Evolutionary conservation across 2,888 invertebrate species (phyloP).

Genomic region (Sialis lutaria): DNA sequence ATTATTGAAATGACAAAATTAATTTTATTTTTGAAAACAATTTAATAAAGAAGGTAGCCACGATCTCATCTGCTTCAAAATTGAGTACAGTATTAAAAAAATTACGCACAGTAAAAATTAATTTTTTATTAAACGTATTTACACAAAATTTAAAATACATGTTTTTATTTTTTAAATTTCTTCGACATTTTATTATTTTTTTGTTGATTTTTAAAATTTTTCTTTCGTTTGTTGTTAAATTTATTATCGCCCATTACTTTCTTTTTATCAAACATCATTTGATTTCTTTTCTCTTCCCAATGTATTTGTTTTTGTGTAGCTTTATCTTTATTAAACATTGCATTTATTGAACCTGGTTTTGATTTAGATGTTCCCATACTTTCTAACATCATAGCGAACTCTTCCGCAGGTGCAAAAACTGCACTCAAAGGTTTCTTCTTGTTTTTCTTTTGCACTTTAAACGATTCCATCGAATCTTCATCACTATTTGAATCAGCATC

Average conservation of each 20-base stretch:
- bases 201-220: no score
- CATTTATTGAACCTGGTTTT: constrained; percentile 45
- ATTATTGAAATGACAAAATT: no score
- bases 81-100: no score
- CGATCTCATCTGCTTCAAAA: no score
- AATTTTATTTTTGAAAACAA: no score
- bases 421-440: constrained; percentile 32
- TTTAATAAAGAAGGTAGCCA: no score
- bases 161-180: no score
- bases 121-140: no score
- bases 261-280: constrained; percentile 40
- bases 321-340: constrained; percentile 57
- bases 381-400: constrained; percentile 77
- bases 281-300: constrained; percentile 60
- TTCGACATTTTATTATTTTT: no score
- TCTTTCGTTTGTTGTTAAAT: no score
- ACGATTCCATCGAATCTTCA: constrained; percentile 13
- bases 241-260: constrained; percentile 16
- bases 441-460: constrained; percentile 12
- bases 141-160: no score
- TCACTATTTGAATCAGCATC: constrained; percentile 13
- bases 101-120: no score
- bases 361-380: constrained; percentile 48
- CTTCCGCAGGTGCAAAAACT: constrained; percentile 70
- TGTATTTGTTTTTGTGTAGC: constrained; percentile 57